Base-by-base conservation (phyloP, 2,888 invertebrate genomes). In the Cosmopolites sordidus region DNA sequence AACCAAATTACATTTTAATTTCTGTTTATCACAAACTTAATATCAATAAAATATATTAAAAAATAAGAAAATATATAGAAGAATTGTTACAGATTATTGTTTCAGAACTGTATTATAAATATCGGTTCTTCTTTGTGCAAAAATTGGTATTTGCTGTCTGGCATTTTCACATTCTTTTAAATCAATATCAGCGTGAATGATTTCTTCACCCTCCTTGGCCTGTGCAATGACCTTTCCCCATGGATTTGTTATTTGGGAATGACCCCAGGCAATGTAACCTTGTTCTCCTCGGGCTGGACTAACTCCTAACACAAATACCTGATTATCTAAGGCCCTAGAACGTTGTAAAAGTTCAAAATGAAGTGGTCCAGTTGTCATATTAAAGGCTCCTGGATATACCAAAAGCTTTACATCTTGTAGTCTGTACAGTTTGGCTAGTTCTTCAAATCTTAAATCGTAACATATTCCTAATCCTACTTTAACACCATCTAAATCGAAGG, bases 321-420 rank as follows among this genome's bases (percentile, higher is more conserved):
- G 95, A 71, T 90, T 88, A 75, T 97, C 96, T 27, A 84, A 78
- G 29, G 97, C 95, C 43, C 96, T 78, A 0, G 84, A 81, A 41
- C 89, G 79, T 54, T 84, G 86, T 14, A 97, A 76, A 2, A 93
- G 72, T 68, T 93, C 89, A 94, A 95, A 98, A 73, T 97, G 96
- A 49, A 85, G 76, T 0, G 95, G 94, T 0, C 97, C 97, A 0
- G 97, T 97, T 1, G 92, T 93, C 89, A 91, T 90, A 74, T 94
- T 97, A 74, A 97, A 97, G 1, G 96, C 95, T 17, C 88, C 95
- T 0, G 97, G 97, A 76, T 94, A 97, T 16, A 97, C 76, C 18
- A 97, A 74, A 64, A 96, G 72, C 48, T 91, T 82, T 66, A 95
- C 95, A 0, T 89, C 92, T 86, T 65, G 49, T 33, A 69, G 53